A percentile compares a stretch with the other conserved stretches of the same genome.
Conservation (phyloP, 2,888 invertebrate genomes). For the Drosophila prostipennis region DNA sequence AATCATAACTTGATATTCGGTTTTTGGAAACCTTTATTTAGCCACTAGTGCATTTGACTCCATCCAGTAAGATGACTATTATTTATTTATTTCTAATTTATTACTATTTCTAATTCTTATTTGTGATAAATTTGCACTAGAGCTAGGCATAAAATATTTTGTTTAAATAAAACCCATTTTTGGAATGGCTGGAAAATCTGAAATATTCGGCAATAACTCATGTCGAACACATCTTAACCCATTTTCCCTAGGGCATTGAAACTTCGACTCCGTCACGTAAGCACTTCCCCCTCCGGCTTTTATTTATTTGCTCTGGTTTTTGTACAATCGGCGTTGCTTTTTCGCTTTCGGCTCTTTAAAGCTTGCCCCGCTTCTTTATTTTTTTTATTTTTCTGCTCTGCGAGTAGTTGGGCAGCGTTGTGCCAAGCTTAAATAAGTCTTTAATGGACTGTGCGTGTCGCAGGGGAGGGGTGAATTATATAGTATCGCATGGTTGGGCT, state of each 20-base stretch:
- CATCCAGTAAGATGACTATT: too few species aligned
- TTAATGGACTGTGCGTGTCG: slow-evolving; percentile 38
- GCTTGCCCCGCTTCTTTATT: slow-evolving; percentile 15
- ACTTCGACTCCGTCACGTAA: slow-evolving; percentile 35
- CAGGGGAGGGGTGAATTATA: slow-evolving; percentile 5
- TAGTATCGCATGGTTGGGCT: slow-evolving; percentile 24
- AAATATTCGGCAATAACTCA: slow-evolving; percentile 4
- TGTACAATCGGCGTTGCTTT: slow-evolving; percentile 34
- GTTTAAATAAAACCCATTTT: not conserved
- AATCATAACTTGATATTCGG: not conserved
- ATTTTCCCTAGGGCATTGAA: slow-evolving; percentile 27
- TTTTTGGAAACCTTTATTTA: not conserved
- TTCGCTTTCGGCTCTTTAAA: slow-evolving; percentile 30
- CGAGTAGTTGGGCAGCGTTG: slow-evolving; percentile 13
- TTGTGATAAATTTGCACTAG: too few species aligned
- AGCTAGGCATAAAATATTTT: not conserved
- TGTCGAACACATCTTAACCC: slow-evolving; percentile 1
- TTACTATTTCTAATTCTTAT: not conserved
- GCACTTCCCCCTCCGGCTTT: slow-evolving; percentile 18
- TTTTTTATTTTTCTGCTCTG: not conserved
- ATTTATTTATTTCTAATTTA: not conserved
- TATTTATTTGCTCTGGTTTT: slow-evolving; percentile 46
- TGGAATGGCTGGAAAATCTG: not conserved
- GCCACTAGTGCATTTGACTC: too few species aligned
- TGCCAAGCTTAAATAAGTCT: slow-evolving; percentile 35